These are phyloP conservation scores for Enoplolaimus lenunculus DNA, from an alignment of 2,888 invertebrate species.

Conservation along the genomic window DNA sequence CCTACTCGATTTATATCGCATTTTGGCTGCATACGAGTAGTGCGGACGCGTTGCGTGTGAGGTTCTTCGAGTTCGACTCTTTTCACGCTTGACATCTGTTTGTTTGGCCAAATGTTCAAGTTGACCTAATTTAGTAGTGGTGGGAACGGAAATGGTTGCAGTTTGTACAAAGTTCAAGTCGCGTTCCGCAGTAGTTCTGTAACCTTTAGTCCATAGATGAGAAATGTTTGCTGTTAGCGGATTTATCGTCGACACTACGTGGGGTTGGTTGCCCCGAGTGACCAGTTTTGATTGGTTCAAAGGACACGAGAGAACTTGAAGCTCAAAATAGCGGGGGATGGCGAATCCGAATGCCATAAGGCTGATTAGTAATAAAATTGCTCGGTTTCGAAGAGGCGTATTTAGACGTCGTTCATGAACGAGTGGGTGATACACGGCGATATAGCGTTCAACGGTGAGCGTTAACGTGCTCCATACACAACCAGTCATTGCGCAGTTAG, in stretches of 20 bases:
- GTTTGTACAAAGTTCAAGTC: neutral
- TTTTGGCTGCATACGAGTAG: too few species aligned
- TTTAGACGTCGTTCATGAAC: neutral
- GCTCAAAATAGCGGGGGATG: constrained; percentile 8
- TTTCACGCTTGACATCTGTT: neutral
- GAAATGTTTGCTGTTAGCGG: neutral
- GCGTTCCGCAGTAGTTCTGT: neutral
- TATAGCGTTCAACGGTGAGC: constrained; percentile 14
- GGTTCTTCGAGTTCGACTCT: neutral
- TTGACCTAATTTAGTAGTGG: neutral
- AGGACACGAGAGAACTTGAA: neutral
- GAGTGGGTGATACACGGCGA: constrained; percentile 13
- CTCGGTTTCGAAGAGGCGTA: neutral
- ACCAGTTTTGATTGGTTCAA: too few species aligned
- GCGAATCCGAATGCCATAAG: neutral
- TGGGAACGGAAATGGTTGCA: neutral
- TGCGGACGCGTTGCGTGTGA: too few species aligned
- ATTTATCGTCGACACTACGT: too few species aligned
- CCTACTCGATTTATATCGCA: too few species aligned
- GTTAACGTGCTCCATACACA: constrained; percentile 13
- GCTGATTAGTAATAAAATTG: constrained; percentile 4
- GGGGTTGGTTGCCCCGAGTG: too few species aligned
- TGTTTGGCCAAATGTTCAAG: neutral
- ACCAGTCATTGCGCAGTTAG: constrained; percentile 15
- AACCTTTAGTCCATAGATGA: neutral